Evolutionary conservation across 2,888 invertebrate species (phyloP).

Genomic region (Itoplectis maculator): DNA sequence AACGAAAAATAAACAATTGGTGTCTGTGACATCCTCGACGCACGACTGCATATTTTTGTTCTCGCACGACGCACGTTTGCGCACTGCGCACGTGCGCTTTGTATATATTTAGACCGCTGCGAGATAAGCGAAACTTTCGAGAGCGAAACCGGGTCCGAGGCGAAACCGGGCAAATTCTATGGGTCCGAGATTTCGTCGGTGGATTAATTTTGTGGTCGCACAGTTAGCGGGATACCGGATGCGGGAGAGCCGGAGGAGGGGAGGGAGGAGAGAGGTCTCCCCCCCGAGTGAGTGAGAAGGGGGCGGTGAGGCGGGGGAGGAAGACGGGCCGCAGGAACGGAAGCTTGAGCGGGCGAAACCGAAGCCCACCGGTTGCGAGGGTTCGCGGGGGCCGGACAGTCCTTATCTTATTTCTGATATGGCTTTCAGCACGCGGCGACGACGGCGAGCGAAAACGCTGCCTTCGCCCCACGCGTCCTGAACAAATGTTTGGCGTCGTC

Average conservation of each 20-base stretch:
- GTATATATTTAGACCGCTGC: slow-evolving; percentile 39
- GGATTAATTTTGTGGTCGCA: slow-evolving; percentile 51
- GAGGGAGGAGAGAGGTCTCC: no score
- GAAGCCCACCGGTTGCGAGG: slow-evolving; percentile 10
- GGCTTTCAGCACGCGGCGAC: slow-evolving; percentile 64
- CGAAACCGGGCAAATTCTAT: slow-evolving; percentile 48
- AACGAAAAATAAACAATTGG: no score
- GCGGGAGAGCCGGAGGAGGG: slow-evolving; percentile 35
- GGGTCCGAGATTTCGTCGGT: slow-evolving; percentile 44
- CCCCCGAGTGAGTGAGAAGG: no score
- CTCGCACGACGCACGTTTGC: no score
- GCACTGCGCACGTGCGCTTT: background rate
- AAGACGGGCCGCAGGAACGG: slow-evolving; percentile 26
- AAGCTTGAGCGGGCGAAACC: slow-evolving; percentile 54
- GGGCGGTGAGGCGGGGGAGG: no score
- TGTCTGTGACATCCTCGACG: no score
- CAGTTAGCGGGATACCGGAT: slow-evolving; percentile 35
- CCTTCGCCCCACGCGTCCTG: slow-evolving; percentile 70
- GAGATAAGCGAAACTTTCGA: slow-evolving; percentile 76
- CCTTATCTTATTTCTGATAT: slow-evolving; percentile 82
- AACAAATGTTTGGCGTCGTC: slow-evolving; percentile 81
- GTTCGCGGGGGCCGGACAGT: slow-evolving; percentile 72
- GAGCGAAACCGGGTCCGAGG: slow-evolving; percentile 71
- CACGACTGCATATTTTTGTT: no score
- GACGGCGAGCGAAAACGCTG: slow-evolving; percentile 39